phyloP scores from a whole-genome alignment of 1,140 invertebrate species.

The Drosophila eugracilis region DNA sequence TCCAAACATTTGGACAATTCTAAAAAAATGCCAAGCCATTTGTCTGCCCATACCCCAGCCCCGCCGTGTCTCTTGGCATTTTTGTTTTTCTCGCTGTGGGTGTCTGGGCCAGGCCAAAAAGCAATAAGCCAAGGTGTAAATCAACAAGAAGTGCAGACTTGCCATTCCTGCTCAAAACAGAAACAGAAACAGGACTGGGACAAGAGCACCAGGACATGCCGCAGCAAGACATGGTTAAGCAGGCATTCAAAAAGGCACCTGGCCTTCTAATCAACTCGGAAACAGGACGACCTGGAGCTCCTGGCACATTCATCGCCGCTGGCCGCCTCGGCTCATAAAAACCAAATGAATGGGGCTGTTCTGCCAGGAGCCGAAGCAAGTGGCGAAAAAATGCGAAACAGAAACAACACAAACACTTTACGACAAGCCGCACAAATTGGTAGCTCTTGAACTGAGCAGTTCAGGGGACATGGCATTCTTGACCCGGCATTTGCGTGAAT shows the following conservation, averaged over 20 bases:
- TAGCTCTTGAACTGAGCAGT: conserved; percentile 43
- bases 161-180: background rate
- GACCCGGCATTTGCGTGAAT: conserved; percentile 35
- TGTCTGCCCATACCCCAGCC: conserved; percentile 25
- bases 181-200: conserved; percentile 18
- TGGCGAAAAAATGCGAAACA: conserved; percentile 35
- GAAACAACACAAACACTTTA: conserved; percentile 74
- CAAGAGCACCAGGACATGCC: conserved; percentile 59
- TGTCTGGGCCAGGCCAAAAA: conserved; percentile 50
- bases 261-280: conserved; percentile 43
- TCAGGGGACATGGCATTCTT: conserved; percentile 38
- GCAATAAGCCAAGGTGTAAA: conserved; percentile 77
- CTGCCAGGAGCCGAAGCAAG: conserved; percentile 26
- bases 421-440: conserved; percentile 82
- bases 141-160: conserved; percentile 54
- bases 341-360: conserved; percentile 67
- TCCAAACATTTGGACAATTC: conserved; percentile 74
- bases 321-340: conserved; percentile 71
- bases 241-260: conserved; percentile 29
- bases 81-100: conserved; percentile 29
- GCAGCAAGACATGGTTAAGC: conserved; percentile 59
- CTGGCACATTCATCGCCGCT: conserved; percentile 57
- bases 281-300: conserved; percentile 37
- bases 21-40: conserved; percentile 54
- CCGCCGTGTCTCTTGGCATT: conserved; percentile 12